Conservation (phyloP, 2,113 vertebrate genomes). For the Pedetes capensis region DNA sequence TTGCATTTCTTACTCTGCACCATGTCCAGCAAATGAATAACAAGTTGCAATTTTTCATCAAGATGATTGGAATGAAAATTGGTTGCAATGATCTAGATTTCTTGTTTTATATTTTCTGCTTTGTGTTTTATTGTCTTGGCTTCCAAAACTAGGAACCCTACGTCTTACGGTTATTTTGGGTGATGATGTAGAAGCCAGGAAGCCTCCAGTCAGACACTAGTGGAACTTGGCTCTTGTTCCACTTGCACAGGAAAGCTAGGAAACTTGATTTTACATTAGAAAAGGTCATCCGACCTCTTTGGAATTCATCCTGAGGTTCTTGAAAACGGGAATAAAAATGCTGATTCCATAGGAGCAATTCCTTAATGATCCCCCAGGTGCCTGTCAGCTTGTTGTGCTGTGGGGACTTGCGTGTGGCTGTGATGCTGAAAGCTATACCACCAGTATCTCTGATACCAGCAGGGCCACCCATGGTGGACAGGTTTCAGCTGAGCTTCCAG, state of each 20-base stretch:
- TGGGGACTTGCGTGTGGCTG: too few relatives aligned
- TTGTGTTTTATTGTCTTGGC: too few relatives aligned
- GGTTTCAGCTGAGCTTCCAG: too few relatives aligned
- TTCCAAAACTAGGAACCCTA: neutral
- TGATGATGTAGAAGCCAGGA: neutral
- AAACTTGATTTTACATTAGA: neutral
- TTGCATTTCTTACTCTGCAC: neutral
- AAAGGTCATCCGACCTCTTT: neutral
- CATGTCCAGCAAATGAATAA: rapidly evolving
- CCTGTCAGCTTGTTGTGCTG: too few relatives aligned
- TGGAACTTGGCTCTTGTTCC: neutral
- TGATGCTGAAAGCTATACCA: too few relatives aligned
- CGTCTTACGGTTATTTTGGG: neutral
- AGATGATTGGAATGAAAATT: neutral
- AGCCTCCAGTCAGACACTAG: neutral
- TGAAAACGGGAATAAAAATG: too few relatives aligned
- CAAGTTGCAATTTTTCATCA: neutral
- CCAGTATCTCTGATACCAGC: too few relatives aligned
- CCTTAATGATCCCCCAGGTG: too few relatives aligned
- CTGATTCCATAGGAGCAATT: too few relatives aligned
- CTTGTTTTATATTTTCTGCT: too few relatives aligned
- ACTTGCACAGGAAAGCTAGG: neutral
- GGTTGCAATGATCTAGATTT: neutral
- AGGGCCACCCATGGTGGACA: too few relatives aligned
- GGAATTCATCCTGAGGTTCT: neutral